phyloP scores from a whole-genome alignment of 2,113 vertebrate species.

The Chaenocephalus aceratus region DNA sequence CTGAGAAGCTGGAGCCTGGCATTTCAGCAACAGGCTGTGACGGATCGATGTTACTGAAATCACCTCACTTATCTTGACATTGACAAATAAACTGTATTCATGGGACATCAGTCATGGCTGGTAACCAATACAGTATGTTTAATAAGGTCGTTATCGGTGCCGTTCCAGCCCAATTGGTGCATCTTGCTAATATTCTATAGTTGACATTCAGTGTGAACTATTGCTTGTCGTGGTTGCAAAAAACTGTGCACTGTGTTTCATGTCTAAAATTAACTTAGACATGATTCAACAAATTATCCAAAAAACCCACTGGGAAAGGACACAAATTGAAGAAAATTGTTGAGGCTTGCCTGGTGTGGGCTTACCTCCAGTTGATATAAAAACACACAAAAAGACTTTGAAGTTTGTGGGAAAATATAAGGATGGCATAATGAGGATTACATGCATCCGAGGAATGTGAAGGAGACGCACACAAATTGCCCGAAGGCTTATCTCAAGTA shows the following conservation, averaged over 20 bases:
- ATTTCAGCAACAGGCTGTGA: too few species aligned
- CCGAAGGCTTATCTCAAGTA: constrained; percentile 14
- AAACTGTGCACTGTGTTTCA: not conserved
- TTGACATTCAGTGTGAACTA: not conserved
- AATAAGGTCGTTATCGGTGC: not conserved
- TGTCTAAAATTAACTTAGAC: not conserved
- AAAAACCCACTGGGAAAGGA: not conserved
- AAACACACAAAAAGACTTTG: constrained; percentile 29
- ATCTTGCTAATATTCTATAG: not conserved
- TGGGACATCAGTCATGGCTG: not conserved
- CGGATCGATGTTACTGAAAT: not conserved
- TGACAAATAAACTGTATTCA: not conserved
- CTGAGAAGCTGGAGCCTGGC: not conserved
- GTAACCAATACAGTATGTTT: not conserved
- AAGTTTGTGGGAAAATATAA: constrained; percentile 38
- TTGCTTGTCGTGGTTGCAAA: not conserved
- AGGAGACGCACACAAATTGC: constrained; percentile 23
- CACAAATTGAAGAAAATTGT: constrained; percentile 14
- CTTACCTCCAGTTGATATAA: constrained; percentile 27
- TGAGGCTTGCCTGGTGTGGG: constrained; percentile 3
- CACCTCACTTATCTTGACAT: not conserved
- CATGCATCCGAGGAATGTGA: constrained; percentile 31
- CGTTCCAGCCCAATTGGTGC: not conserved
- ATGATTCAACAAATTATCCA: not conserved
- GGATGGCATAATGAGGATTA: constrained; percentile 51